Base-by-base conservation (phyloP, 2,113 vertebrate species). In the Corvus hawaiiensis region DNA sequence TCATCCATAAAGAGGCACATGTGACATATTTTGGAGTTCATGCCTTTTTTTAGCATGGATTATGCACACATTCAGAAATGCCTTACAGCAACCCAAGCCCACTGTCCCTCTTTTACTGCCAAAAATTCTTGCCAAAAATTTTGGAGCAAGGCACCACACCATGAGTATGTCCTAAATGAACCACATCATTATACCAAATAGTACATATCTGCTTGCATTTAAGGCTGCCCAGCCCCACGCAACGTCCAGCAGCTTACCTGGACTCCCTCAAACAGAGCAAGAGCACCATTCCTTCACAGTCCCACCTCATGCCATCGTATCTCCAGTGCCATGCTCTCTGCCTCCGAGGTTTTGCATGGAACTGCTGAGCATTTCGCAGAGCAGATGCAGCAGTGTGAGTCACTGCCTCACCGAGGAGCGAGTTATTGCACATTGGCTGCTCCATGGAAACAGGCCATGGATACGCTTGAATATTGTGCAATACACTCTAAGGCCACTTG, bases 361-460 rank as follows among this genome's bases (percentile, higher is more conserved):
- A 3, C 7, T 69, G 35, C 82, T 62, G 75, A 95, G 58, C 62
- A 33, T 56, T 92, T 85, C 9, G 1, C 85, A 88, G 85, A 96
- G 92, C 94, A 95, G 94, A 95, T 94, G 85, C 85, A 86, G 67
- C 75, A 71, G 49, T 0, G 2, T 94, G 94, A 94, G 79, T 95
- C 95, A 93, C 59, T 66, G 51, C 63, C 41, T 85, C 43, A 20
- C 68, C 3, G 2, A 92, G 51, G 37, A 90, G 43, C 0, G 1
- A 79, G 46, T 43, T 85, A 21, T 3, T 69, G 69, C 66, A 7
- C 83, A 80, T 82, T 66, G 66, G 68, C 59, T 76, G 80, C 82
- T 96, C 92, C 83, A 74, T 83, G 85, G 95, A 93, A 93, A 95
- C 90, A 58, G 72, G 26, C 63, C 33, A 3, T 80, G 55, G 77